Evolutionary conservation across 2,113 vertebrate species (phyloP).

Genomic region (Microcebus jonahi): DNA sequence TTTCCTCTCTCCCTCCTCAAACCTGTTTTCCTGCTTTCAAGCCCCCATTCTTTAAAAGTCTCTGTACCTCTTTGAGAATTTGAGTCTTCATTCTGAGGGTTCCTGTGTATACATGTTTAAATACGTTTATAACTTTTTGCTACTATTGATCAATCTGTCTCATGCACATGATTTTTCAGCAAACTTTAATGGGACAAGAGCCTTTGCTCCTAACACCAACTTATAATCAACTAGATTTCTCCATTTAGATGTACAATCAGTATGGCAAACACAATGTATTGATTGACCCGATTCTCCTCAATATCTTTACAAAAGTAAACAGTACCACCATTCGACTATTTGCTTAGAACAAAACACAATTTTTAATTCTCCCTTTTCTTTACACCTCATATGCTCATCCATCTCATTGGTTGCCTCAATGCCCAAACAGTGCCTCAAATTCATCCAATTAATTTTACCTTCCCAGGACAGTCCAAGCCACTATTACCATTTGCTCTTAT

Average conservation of each 20-base stretch:
- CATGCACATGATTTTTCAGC: no score
- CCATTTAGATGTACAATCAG: not conserved
- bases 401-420: not conserved
- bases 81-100: no score
- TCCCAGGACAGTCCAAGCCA: fast-evolving
- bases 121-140: no score
- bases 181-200: no score
- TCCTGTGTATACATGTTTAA: no score
- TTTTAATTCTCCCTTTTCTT: not conserved
- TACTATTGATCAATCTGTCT: no score
- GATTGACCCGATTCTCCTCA: not conserved
- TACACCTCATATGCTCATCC: not conserved
- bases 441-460: not conserved
- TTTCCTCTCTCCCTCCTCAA: no score
- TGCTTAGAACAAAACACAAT: not conserved
- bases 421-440: not conserved
- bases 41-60: no score
- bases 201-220: no score
- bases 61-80: no score
- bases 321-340: not conserved
- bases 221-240: not conserved
- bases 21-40: no score
- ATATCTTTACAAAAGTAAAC: not conserved
- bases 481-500: not conserved
- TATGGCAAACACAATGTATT: not conserved